Evolutionary conservation across 2,797 vertebrate species (phyloP), one percentile per base, ranked within the genome.

Genomic region (Catostomus latipinnis): DNA sequence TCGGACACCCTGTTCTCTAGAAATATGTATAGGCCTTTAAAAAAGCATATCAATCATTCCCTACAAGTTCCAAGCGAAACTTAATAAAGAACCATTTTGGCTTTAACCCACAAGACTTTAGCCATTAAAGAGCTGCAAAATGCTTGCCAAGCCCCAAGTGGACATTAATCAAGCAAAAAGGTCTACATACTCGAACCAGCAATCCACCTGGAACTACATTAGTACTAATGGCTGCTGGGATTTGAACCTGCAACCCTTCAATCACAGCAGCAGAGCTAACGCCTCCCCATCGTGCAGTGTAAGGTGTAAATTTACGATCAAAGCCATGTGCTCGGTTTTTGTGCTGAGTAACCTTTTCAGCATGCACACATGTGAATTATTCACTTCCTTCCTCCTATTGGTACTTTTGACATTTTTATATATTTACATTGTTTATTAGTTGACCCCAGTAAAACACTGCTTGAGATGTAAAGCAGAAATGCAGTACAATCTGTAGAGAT

Each of bases 291-390:
- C 13, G 57, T 52, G 58, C 49, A 16, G 34, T 49, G 52, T 43
- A 22, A 52, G 43, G 53, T 76, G 52, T 67, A 66, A 76, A 76
- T 52, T 76, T 66, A 57, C 43, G 52, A 76, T 67, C 61, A 22
- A 56, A 67, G 11, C 62, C 74, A 67, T 76, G 53, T 76, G 53
- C 63, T 67, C 43, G 56, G 50, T 68, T 63, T 43, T 71, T 18
- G 16, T 78, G 50, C 45, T 48, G 14, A 56, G 76, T 73, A 70
- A 73, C 62, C 53, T 73, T 80, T 80, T 45, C 45, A 67, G 18
- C 70, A 80, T 50, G 70, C 70, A 67, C 78, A 80, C 49, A 53
- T 73, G 70, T 58, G 70, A 80, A 80, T 80, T 73, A 80, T 57
- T 80, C 70, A 73, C 70, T 66, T 66, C 46, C 18, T 58, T 67